Base-by-base conservation (phyloP, 2,113 vertebrate genomes). In the Misgurnus mizolepis region DNA sequence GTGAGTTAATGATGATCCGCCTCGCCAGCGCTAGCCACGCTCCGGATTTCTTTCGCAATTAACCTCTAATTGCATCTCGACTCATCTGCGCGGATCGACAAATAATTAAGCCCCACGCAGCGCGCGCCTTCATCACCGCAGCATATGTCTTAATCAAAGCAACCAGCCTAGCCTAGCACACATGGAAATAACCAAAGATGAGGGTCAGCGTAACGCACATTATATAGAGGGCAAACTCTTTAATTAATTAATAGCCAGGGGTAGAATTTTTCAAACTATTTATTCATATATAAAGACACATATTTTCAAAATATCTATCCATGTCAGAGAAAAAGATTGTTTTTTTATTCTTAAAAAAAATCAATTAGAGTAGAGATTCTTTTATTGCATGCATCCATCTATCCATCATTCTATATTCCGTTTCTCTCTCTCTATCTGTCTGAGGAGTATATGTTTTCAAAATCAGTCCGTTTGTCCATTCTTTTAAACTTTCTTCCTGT, bases 41-140 rank as follows among this genome's bases (percentile, higher is more conserved):
- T 67, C 66, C 72, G 79, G 71, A 78, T 89, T 91, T 90, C 88
- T 87, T 88, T 88, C 80, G 84, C 89, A 91, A 92, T 93, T 90
- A 91, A 91, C 82, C 89, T 88, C 89, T 89, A 87, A 91, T 88
- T 88, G 89, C 86, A 88, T 89, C 87, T 71, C 62, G 77, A 85
- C 88, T 88, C 89, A 88, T 88, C 89, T 88, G 85, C 79, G 67
- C 67, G 81, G 76, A 87, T 86, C 84, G 86, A 88, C 88, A 87
- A 83, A 84, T 89, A 89, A 91, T 92, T 88, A 89, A 91, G 85
- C 81, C 45, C 39, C 56, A 74, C 77, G 65, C 71, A 40, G 74
- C 50, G 71, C 64, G 65, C 34, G 67, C 79, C 71, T 41, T 68
- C 49, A 68, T 67, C 10, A 68, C 8, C 80, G 79, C 81, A 80